Evolutionary conservation across 2,888 invertebrate species (phyloP).

Genomic region (Uropetala carovei): DNA sequence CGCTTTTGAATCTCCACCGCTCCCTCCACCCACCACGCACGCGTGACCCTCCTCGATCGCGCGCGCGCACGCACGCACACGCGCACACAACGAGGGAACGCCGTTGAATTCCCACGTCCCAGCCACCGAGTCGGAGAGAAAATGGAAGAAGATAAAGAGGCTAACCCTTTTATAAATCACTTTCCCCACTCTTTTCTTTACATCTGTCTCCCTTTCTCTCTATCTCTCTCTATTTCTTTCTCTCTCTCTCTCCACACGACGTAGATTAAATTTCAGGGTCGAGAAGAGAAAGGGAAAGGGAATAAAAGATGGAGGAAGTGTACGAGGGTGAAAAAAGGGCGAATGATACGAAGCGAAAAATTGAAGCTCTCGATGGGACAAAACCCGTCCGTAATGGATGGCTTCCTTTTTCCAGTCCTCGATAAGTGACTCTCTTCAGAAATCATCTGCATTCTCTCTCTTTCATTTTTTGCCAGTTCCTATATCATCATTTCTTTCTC

Average conservation of each 20-base stretch:
- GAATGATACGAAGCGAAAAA: too few relatives aligned
- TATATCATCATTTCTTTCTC: too few relatives aligned
- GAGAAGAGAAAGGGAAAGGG: not conserved
- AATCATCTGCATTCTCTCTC: too few relatives aligned
- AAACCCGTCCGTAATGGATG: too few relatives aligned
- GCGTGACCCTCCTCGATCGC: not conserved
- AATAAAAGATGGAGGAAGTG: too few relatives aligned
- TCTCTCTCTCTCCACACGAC: not conserved
- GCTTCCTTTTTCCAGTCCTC: too few relatives aligned
- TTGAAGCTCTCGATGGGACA: too few relatives aligned
- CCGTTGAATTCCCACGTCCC: not conserved
- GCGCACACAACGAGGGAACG: not conserved
- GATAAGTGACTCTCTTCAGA: too few relatives aligned
- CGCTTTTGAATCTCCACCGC: too few relatives aligned
- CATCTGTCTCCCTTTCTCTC: not conserved
- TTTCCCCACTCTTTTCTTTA: not conserved
- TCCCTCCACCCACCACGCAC: too few relatives aligned
- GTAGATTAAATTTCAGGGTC: conserved; percentile 24
- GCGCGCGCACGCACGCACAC: not conserved
- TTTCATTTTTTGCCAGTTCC: too few relatives aligned
- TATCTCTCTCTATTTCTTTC: not conserved
- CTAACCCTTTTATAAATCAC: conserved; percentile 5
- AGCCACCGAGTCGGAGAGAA: not conserved
- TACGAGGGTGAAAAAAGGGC: too few relatives aligned
- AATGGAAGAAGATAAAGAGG: conserved; percentile 2